Conservation (phyloP, 1,140 invertebrate species). For the Panulirus ornatus region DNA sequence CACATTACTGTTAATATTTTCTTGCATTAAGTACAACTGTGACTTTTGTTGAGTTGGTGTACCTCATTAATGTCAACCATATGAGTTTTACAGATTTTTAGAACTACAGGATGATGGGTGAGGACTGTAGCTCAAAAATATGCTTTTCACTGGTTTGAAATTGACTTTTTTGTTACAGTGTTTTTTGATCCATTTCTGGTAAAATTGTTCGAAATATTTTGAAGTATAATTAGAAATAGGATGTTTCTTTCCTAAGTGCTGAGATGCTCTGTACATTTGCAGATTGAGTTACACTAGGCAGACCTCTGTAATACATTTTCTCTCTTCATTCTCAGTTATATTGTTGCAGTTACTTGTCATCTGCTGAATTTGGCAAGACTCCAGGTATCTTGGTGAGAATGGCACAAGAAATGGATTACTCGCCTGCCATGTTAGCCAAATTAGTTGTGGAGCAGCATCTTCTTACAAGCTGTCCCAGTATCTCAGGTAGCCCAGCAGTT, state of each 20-base stretch:
- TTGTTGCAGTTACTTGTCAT: conserved; percentile 75
- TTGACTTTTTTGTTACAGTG: not conserved
- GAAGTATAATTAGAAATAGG: not conserved
- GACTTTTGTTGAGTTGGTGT: too few relatives aligned
- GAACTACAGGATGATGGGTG: too few relatives aligned
- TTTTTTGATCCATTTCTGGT: not conserved
- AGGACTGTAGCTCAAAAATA: too few relatives aligned
- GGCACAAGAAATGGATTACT: conserved; percentile 80
- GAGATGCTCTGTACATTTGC: too few relatives aligned
- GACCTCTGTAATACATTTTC: not conserved
- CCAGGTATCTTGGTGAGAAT: conserved; percentile 82
- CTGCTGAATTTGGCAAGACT: conserved; percentile 76
- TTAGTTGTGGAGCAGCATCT: conserved; percentile 83
- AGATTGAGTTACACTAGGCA: too few relatives aligned
- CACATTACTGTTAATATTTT: too few relatives aligned
- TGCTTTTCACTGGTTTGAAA: too few relatives aligned
- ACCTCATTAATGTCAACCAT: too few relatives aligned
- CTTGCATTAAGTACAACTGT: too few relatives aligned
- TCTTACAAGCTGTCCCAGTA: conserved; percentile 57
- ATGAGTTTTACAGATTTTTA: too few relatives aligned
- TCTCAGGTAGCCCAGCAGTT: conserved; percentile 33
- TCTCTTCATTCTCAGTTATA: not conserved
- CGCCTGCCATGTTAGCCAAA: conserved; percentile 84
- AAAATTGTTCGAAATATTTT: not conserved
- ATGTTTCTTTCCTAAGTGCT: not conserved